phyloP scores from a whole-genome alignment of 2,888 invertebrate species.

The Napeogenes inachia region DNA sequence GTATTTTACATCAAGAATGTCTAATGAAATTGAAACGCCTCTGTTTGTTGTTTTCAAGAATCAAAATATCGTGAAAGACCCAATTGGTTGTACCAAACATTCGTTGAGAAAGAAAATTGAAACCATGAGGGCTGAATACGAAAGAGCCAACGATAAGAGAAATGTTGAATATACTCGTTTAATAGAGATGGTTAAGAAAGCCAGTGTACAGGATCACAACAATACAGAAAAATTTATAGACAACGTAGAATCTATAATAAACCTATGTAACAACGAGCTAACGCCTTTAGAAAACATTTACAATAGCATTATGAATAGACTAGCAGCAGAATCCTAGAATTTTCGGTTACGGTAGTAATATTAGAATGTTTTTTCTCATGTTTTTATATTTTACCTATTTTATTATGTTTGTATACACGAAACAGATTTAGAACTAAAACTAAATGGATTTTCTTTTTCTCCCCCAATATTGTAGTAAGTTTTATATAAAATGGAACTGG shows the following conservation, averaged over 20 bases:
- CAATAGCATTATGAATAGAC: constrained; percentile 29
- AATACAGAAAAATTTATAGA: constrained; percentile 42
- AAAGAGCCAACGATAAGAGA: constrained; percentile 21
- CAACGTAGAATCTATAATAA: constrained; percentile 40
- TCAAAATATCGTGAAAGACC: constrained; percentile 9
- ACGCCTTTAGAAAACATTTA: constrained; percentile 24
- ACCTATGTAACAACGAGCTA: constrained; percentile 35
- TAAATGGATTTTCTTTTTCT: no score
- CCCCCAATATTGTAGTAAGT: no score
- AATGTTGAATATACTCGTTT: constrained; percentile 26
- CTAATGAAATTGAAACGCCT: constrained; percentile 10
- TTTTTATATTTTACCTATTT: not conserved
- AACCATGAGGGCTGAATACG: constrained; percentile 24
- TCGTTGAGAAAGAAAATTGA: constrained; percentile 27
- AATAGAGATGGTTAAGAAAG: constrained; percentile 29
- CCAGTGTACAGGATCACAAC: constrained; percentile 33
- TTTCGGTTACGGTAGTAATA: not conserved
- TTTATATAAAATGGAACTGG: not conserved
- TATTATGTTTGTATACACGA: not conserved
- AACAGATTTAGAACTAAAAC: not conserved
- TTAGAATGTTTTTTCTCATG: not conserved
- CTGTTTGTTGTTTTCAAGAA: constrained; percentile 18
- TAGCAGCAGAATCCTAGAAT: constrained; percentile 23
- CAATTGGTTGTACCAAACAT: constrained; percentile 23
- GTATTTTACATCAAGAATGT: not conserved